Conservation (phyloP, 2,888 invertebrate species). For the Trichacis sp. region DNA sequence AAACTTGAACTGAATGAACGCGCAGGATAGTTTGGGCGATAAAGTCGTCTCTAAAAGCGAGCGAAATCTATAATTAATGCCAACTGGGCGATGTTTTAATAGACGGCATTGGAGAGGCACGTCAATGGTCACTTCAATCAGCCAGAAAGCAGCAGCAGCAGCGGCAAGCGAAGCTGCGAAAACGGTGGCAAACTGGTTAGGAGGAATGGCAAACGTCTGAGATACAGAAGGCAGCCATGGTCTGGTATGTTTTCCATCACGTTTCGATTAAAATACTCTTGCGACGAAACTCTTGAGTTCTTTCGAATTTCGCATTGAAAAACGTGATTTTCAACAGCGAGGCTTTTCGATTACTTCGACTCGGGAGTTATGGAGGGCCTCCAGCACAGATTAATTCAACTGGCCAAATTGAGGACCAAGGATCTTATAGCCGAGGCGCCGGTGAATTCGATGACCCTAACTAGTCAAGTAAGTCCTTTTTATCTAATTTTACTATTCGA, state of each 20-base stretch:
- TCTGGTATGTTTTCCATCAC: conserved; percentile 80
- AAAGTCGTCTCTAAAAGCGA: conserved; percentile 46
- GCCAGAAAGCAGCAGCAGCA: conserved; percentile 74
- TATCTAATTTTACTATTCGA: too few species aligned
- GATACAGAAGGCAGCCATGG: conserved; percentile 89
- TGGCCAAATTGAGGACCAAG: conserved; percentile 74
- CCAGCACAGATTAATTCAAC: conserved; percentile 80
- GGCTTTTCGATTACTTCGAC: conserved; percentile 95
- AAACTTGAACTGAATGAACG: too few species aligned
- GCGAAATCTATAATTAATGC: conserved; percentile 25
- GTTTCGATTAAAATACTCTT: too few species aligned
- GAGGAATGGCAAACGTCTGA: conserved; percentile 88
- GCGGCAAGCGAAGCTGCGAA: conserved; percentile 79
- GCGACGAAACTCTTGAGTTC: too few species aligned
- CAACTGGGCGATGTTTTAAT: conserved; percentile 59
- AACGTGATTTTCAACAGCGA: conserved; percentile 73
- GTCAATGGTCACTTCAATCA: conserved; percentile 91
- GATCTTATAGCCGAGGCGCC: conserved; percentile 75
- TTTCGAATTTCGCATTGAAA: too few species aligned
- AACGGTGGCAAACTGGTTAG: conserved; percentile 82
- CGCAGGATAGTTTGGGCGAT: too few species aligned
- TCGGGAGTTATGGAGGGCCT: conserved; percentile 92
- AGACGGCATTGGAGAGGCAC: conserved; percentile 89
- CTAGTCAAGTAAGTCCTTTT: conserved; percentile 75
- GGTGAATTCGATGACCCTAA: conserved; percentile 78